Conservation (phyloP, 1,140 invertebrate species). For the Muscidifurax raptorellus region DNA sequence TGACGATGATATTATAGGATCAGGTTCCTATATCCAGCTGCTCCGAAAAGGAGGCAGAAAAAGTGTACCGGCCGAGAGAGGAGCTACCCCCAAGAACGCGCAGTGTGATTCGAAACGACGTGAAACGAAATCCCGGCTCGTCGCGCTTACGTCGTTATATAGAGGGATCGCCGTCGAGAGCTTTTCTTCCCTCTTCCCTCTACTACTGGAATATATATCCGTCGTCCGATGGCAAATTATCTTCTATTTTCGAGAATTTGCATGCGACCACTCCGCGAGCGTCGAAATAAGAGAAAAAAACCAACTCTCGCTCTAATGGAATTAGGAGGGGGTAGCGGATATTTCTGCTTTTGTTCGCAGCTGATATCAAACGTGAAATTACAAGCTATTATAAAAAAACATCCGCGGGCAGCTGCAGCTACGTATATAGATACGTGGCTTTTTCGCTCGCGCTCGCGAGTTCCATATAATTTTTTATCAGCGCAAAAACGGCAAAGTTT, state of each 20-base stretch:
- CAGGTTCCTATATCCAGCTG: conserved; percentile 37
- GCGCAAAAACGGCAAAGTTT: conserved; percentile 45
- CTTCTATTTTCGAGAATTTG: conserved; percentile 37
- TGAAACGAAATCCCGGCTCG: conserved; percentile 52
- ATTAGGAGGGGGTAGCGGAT: conserved; percentile 5
- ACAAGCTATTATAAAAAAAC: background rate
- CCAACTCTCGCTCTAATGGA: conserved; percentile 33
- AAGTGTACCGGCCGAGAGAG: background rate
- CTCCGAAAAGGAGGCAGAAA: conserved; percentile 35
- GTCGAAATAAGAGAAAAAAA: background rate
- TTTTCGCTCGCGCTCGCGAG: conserved; percentile 18
- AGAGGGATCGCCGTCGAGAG: background rate
- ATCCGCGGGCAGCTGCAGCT: background rate
- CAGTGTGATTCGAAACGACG: conserved; percentile 48
- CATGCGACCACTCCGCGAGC: conserved; percentile 37
- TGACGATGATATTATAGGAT: conserved; percentile 54
- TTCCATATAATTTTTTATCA: conserved; percentile 49
- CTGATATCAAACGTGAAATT: conserved; percentile 46
- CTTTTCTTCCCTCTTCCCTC: conserved; percentile 51
- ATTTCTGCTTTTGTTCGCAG: conserved; percentile 37
- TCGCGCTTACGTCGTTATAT: conserved; percentile 5
- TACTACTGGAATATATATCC: conserved; percentile 48
- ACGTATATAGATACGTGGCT: background rate
- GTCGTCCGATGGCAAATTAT: conserved; percentile 50
- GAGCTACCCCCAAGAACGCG: conserved; percentile 23